phyloP scores from a whole-genome alignment of 2,113 vertebrate species.

The Larimichthys crocea region DNA sequence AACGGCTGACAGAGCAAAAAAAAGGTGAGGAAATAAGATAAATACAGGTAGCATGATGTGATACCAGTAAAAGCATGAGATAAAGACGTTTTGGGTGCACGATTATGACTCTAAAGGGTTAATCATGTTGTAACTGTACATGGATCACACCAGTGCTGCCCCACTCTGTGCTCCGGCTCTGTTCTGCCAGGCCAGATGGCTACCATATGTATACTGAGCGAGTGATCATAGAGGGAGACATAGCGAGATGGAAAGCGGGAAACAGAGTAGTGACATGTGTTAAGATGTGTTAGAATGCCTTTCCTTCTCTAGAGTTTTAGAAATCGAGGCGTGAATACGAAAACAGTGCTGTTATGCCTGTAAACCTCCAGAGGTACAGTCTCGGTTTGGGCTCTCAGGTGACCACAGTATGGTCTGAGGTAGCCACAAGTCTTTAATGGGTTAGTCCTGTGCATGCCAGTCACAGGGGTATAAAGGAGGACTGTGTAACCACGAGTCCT shows the following conservation, averaged over 20 bases:
- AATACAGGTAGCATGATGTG: background rate
- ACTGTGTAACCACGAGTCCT: slow-evolving; percentile 30
- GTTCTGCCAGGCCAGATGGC: slow-evolving; percentile 82
- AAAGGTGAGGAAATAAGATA: background rate
- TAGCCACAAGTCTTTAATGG: slow-evolving; percentile 70
- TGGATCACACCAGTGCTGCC: slow-evolving; percentile 63
- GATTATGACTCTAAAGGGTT: slow-evolving; percentile 60
- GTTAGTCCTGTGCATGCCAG: slow-evolving; percentile 48
- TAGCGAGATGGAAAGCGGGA: slow-evolving; percentile 59
- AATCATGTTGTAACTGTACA: slow-evolving; percentile 69
- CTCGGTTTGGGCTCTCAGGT: slow-evolving; percentile 58
- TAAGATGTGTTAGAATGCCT: slow-evolving; percentile 46
- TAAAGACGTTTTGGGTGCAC: background rate
- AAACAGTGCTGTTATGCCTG: slow-evolving; percentile 13
- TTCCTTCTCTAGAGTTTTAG: slow-evolving; percentile 15
- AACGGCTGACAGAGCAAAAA: background rate
- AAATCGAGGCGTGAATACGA: slow-evolving; percentile 39
- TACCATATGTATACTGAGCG: slow-evolving; percentile 80
- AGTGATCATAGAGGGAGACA: slow-evolving; percentile 62
- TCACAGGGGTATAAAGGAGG: slow-evolving; percentile 39
- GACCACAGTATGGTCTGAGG: slow-evolving; percentile 66
- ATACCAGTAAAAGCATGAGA: background rate
- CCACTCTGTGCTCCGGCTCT: slow-evolving; percentile 60
- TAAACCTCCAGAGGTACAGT: slow-evolving; percentile 41
- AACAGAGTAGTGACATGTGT: slow-evolving; percentile 59